Evolutionary conservation across 2,113 vertebrate genomes (phyloP), one percentile per base, ranked within the genome.

Genomic region (Strix aluco): DNA sequence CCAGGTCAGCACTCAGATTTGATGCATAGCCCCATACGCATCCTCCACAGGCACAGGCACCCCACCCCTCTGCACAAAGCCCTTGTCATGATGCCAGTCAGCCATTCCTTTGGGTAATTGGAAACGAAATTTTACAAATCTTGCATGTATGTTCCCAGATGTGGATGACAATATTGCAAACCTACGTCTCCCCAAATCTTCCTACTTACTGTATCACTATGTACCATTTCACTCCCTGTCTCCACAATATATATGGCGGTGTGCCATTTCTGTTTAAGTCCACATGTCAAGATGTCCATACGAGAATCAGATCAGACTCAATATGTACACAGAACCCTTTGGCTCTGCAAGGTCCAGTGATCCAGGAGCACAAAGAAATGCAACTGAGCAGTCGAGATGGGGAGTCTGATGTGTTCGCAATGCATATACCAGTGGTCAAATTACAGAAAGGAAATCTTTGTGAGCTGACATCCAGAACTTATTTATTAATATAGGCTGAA

Each of bases 401-500:
- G 40, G 55, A 79, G 21, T 38, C 22, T 52, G 29, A 74, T 74
- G 58, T 32, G 32, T 70, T 84, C 92, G 65, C 58, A 70, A 54
- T 59, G 69, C 13, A 5, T 12, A 5, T 72, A 86, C 30, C 8
- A 3, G 55, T 88, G 92, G 86, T 96, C 96, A 97, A 94, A 92
- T 74, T 87, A 78, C 47, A 91, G 92, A 88, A 78, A 80, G 71
- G 58, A 88, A 94, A 92, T 81, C 92, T 90, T 74, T 81, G 67
- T 84, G 65, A 97, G 47, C 88, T 96, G 90, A 75, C 88, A 94
- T 88, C 62, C 57, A 86, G 47, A 85, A 70, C 80, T 98, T 94
- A 95, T 82, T 97, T 98, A 98, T 98, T 98, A 97, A 98, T 98
- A 98, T 84, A 92, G 83, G 81, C 94, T 90, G 82, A 96, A 96